Evolutionary conservation across 2,797 vertebrate species (phyloP).

Genomic region (Dendrocincla tyrannina): DNA sequence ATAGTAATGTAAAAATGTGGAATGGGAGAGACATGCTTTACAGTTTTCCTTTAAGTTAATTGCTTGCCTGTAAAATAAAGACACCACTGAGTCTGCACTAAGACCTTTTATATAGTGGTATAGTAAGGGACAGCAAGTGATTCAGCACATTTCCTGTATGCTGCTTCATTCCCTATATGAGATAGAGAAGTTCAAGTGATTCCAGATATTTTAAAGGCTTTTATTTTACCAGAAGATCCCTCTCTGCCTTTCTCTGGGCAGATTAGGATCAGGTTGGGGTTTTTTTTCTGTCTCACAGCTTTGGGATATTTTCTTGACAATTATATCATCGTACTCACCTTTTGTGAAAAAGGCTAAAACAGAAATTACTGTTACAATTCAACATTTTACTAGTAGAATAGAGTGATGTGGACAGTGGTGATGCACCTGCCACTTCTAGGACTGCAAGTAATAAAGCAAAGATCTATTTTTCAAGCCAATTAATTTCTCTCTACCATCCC

Average conservation of each 20-base stretch:
- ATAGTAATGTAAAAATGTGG: conserved; percentile 9
- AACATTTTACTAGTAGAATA: not conserved
- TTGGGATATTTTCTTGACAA: not conserved
- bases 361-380: not conserved
- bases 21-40: conserved; percentile 49
- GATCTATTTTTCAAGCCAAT: not conserved
- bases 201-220: not conserved
- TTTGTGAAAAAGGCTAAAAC: not conserved
- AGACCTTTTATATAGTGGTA: conserved; percentile 14
- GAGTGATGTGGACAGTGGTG: not conserved
- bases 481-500: not conserved
- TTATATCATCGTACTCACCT: not conserved
- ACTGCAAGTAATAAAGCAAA: not conserved
- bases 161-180: not conserved
- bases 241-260: not conserved
- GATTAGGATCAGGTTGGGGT: not conserved
- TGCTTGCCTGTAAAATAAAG: conserved; percentile 54
- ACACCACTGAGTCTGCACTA: conserved; percentile 33
- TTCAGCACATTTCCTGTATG: conserved; percentile 49
- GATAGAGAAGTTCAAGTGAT: not conserved
- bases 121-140: conserved; percentile 20
- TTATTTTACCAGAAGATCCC: not conserved
- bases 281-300: not conserved
- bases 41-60: conserved; percentile 60
- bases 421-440: not conserved